These are phyloP conservation scores for Vanessa tameamea DNA, from an alignment of 1,140 invertebrate species.

Conservation along the genomic window DNA sequence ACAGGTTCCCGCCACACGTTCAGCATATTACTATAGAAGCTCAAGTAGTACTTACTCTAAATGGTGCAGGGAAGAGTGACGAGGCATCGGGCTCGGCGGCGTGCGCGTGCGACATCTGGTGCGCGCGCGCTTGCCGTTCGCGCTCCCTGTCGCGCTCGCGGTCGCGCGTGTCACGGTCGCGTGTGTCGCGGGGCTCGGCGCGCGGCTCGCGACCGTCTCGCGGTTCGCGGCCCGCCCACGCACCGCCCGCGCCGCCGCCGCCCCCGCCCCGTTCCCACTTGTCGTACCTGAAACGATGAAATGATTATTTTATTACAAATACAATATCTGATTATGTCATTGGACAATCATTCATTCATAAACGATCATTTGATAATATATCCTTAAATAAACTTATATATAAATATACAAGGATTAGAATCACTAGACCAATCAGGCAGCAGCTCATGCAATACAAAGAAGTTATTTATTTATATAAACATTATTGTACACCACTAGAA, in stretches of 20 bases:
- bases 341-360: too few species aligned
- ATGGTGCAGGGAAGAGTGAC: constrained; percentile 70
- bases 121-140: constrained; percentile 67
- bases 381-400: too few species aligned
- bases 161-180: constrained; percentile 57
- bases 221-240: constrained; percentile 50
- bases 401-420: background rate
- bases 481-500: too few species aligned
- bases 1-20: background rate
- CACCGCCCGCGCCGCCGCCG: constrained; percentile 51
- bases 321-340: too few species aligned
- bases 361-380: too few species aligned
- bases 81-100: constrained; percentile 72
- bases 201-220: constrained; percentile 46
- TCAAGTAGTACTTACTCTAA: constrained; percentile 49
- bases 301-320: too few species aligned
- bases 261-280: constrained; percentile 70
- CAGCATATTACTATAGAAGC: background rate
- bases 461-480: too few species aligned
- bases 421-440: too few species aligned
- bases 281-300: constrained; percentile 56
- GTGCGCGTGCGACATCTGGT: constrained; percentile 75
- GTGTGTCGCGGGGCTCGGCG: constrained; percentile 54
- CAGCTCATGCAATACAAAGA: too few species aligned
- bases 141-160: constrained; percentile 66